A percentile compares a stretch with the other conserved stretches of the same genome.
Conservation (phyloP, 2,113 vertebrate genomes). For the Zosterops japonicus region DNA sequence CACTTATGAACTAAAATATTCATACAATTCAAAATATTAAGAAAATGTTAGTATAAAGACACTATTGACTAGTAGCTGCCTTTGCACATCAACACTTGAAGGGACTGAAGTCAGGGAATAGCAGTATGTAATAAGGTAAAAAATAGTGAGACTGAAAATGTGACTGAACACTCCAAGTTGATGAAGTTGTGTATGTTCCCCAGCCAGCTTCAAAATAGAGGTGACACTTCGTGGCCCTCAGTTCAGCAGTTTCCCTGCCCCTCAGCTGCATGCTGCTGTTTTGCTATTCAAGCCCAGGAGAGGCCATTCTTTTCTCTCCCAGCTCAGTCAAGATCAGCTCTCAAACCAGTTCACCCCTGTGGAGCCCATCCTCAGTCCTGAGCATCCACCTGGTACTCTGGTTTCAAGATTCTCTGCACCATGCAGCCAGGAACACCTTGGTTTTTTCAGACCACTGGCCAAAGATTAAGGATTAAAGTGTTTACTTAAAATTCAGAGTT, state of each 20-base stretch:
- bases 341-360: background rate
- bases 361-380: background rate
- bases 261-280: background rate
- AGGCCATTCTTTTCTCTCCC: background rate
- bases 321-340: background rate
- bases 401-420: background rate
- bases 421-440: background rate
- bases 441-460: background rate
- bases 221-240: background rate
- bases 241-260: background rate
- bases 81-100: background rate
- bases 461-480: background rate
- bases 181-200: fast-evolving
- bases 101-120: background rate
- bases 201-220: background rate
- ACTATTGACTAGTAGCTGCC: background rate
- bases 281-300: background rate
- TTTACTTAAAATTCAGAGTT: background rate
- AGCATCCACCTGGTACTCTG: fast-evolving
- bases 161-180: background rate
- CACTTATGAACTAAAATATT: background rate
- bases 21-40: background rate
- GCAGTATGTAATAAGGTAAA: background rate
- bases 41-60: background rate
- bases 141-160: background rate